Evolutionary conservation across 2,888 invertebrate species (phyloP).

Genomic region (Nasonia oneida): DNA sequence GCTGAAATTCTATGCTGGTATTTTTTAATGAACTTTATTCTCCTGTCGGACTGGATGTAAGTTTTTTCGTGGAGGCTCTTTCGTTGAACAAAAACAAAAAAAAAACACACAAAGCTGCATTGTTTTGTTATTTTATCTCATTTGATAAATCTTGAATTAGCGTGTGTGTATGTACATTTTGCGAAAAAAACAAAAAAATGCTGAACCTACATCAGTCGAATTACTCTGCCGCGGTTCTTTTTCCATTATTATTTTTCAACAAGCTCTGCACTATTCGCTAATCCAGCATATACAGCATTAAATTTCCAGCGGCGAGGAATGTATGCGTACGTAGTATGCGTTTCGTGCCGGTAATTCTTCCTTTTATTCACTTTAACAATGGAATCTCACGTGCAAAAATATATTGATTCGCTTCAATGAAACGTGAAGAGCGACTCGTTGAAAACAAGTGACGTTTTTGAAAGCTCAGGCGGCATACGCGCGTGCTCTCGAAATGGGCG

Average conservation of each 20-base stretch:
- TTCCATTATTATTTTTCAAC: not conserved
- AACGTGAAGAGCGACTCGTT: not conserved
- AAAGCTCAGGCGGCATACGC: not conserved
- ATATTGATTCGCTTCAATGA: slow-evolving; percentile 34
- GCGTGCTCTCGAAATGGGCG: not conserved
- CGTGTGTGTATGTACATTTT: not conserved
- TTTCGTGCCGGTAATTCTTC: slow-evolving; percentile 20
- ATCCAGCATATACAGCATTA: slow-evolving; percentile 20
- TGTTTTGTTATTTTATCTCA: not conserved
- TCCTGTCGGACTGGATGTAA: too few species aligned
- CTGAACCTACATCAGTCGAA: not conserved
- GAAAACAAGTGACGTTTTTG: slow-evolving; percentile 24
- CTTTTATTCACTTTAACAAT: slow-evolving; percentile 50
- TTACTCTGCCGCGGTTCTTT: not conserved
- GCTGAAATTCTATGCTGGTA: too few species aligned
- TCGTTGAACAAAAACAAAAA: too few species aligned
- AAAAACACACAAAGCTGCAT: too few species aligned
- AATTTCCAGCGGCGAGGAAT: slow-evolving; percentile 15
- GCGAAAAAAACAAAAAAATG: not conserved
- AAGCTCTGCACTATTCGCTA: not conserved
- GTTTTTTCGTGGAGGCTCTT: too few species aligned
- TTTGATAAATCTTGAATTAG: not conserved
- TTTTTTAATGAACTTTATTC: too few species aligned
- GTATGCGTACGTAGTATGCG: not conserved
- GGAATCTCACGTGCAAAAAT: slow-evolving; percentile 43